These are phyloP conservation scores for Liasis olivaceus DNA, from an alignment of 2,797 vertebrate genomes.

Conservation along the genomic window DNA sequence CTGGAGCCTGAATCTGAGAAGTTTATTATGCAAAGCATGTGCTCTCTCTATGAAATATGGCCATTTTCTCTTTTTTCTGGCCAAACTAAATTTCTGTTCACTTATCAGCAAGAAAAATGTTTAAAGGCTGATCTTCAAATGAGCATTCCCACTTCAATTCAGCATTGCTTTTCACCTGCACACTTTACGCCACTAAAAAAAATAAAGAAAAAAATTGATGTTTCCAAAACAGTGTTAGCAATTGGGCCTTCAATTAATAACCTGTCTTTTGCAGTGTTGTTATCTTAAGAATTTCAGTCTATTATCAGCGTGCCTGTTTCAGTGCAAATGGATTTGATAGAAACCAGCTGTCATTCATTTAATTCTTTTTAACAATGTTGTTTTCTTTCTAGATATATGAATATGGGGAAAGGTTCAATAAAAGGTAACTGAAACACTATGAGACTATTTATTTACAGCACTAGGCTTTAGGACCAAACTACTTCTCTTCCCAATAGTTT, in stretches of 20 bases:
- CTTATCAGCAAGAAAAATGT: not conserved
- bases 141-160: not conserved
- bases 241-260: not conserved
- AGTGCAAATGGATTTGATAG: accelerated
- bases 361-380: accelerated
- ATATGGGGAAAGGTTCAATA: not conserved
- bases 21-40: not conserved
- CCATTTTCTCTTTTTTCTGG: not conserved
- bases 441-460: not conserved
- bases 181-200: not conserved
- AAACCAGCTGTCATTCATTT: accelerated
- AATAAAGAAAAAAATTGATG: not conserved
- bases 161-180: not conserved
- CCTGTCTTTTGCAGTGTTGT: not conserved
- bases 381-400: not conserved
- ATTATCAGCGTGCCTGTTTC: not conserved
- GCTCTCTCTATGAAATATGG: not conserved
- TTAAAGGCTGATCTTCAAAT: not conserved
- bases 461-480: not conserved
- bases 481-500: not conserved
- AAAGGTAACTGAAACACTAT: not conserved
- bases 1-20: not conserved
- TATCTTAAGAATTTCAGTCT: not conserved
- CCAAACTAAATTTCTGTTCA: not conserved
- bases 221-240: not conserved